Evolutionary conservation across 1,140 invertebrate genomes (phyloP).

Genomic region (Latrodectus geometricus): DNA sequence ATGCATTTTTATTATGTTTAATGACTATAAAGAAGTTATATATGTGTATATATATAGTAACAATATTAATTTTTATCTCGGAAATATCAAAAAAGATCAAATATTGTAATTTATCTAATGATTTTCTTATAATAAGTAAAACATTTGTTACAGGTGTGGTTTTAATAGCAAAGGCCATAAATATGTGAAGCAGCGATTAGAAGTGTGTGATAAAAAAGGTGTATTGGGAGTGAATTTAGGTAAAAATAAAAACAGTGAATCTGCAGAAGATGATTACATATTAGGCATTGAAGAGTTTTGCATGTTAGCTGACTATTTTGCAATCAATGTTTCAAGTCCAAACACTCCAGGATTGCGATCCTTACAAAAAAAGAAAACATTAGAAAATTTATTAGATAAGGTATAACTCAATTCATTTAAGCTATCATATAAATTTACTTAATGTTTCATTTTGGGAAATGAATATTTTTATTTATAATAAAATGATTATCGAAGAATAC

Average conservation of each 20-base stretch:
- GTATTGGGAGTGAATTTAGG: slow-evolving; percentile 91
- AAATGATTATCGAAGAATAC: too few species aligned
- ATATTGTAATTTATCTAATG: too few species aligned
- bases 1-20: too few species aligned
- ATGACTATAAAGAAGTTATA: too few species aligned
- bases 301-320: slow-evolving; percentile 85
- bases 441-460: neutral
- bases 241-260: slow-evolving; percentile 88
- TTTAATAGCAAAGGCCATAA: slow-evolving; percentile 97
- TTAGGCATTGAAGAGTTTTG: slow-evolving; percentile 82
- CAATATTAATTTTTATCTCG: too few species aligned
- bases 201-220: slow-evolving; percentile 36
- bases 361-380: slow-evolving; percentile 83
- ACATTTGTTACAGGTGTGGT: slow-evolving; percentile 76
- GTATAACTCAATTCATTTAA: slow-evolving; percentile 68
- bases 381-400: slow-evolving; percentile 78
- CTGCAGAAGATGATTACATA: slow-evolving; percentile 85
- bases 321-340: slow-evolving; percentile 91
- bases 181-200: slow-evolving; percentile 69
- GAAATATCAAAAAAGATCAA: too few species aligned
- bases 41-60: too few species aligned
- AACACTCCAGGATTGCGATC: slow-evolving; percentile 93
- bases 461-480: neutral
- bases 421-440: neutral
- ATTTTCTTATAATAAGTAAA: neutral